Evolutionary conservation across 2,888 invertebrate species (phyloP).

Genomic region (Dermolepida albohirtum): DNA sequence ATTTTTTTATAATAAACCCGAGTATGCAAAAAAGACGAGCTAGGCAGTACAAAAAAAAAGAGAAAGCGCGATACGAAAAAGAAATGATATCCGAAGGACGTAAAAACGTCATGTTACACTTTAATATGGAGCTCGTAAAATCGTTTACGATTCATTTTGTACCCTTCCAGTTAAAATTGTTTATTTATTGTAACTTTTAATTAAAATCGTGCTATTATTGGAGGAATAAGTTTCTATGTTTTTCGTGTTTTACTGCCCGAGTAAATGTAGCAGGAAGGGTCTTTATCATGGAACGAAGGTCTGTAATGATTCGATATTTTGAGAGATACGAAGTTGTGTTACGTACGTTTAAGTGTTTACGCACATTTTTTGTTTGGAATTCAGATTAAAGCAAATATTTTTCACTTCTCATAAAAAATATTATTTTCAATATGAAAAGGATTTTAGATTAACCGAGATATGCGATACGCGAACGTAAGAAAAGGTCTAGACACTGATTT

Average conservation of each 20-base stretch:
- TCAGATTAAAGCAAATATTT: too few relatives aligned
- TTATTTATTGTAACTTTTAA: constrained; percentile 40
- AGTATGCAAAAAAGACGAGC: neutral
- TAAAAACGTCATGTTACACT: constrained; percentile 38
- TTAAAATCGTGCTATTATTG: constrained; percentile 43
- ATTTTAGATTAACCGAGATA: too few relatives aligned
- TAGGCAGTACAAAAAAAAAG: neutral
- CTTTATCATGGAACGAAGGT: too few relatives aligned
- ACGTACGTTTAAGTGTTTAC: too few relatives aligned
- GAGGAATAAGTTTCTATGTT: neutral
- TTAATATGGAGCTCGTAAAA: constrained; percentile 43
- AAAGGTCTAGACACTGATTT: too few relatives aligned
- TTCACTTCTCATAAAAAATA: too few relatives aligned
- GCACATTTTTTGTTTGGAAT: too few relatives aligned
- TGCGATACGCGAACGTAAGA: too few relatives aligned
- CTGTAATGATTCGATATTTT: too few relatives aligned
- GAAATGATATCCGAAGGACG: constrained; percentile 38
- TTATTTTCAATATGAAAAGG: too few relatives aligned
- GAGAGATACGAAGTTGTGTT: too few relatives aligned
- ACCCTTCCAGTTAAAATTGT: constrained; percentile 27
- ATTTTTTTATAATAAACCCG: neutral
- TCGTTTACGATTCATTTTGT: constrained; percentile 41
- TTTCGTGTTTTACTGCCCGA: constrained; percentile 15
- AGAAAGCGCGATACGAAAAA: neutral
- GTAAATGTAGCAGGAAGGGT: constrained; percentile 1